Evolutionary conservation across 2,113 vertebrate species (phyloP).

Genomic region (Larimichthys crocea): DNA sequence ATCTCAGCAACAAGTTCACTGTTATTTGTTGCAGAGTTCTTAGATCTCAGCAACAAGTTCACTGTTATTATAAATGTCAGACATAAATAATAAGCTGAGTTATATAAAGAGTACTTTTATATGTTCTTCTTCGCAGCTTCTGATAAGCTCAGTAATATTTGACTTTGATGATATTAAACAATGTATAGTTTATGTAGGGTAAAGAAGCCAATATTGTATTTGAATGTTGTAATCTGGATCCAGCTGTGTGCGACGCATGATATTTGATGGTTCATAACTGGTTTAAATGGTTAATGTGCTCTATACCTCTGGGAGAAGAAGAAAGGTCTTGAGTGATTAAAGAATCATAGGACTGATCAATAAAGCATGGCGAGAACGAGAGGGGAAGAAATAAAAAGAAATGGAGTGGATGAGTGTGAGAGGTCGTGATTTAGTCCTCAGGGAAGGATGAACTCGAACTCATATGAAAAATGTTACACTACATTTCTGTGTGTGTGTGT

Average conservation of each 20-base stretch:
- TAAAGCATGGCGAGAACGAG: conserved; percentile 59
- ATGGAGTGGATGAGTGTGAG: conserved; percentile 6
- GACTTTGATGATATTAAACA: neutral
- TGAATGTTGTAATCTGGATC: conserved; percentile 16
- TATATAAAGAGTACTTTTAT: neutral
- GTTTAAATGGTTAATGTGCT: conserved; percentile 59
- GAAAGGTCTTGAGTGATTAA: conserved; percentile 55
- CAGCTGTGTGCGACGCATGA: neutral
- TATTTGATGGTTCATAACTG: conserved; percentile 29
- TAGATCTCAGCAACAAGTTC: too few relatives aligned
- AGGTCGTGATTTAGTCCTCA: conserved; percentile 48
- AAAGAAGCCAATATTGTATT: neutral
- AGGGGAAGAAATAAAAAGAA: conserved; percentile 26
- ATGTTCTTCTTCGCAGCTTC: neutral
- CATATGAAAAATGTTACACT: conserved; percentile 30
- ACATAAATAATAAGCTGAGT: neutral
- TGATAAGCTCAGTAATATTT: neutral
- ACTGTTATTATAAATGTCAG: too few relatives aligned
- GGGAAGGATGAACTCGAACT: conserved; percentile 41
- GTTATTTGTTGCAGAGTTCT: too few relatives aligned
- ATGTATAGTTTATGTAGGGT: conserved; percentile 3
- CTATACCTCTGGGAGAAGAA: conserved; percentile 26
- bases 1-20: too few relatives aligned
- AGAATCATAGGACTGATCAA: conserved; percentile 70
- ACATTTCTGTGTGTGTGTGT: neutral